Evolutionary conservation across 2,113 vertebrate species (phyloP).

Genomic region (Felis chaus): DNA sequence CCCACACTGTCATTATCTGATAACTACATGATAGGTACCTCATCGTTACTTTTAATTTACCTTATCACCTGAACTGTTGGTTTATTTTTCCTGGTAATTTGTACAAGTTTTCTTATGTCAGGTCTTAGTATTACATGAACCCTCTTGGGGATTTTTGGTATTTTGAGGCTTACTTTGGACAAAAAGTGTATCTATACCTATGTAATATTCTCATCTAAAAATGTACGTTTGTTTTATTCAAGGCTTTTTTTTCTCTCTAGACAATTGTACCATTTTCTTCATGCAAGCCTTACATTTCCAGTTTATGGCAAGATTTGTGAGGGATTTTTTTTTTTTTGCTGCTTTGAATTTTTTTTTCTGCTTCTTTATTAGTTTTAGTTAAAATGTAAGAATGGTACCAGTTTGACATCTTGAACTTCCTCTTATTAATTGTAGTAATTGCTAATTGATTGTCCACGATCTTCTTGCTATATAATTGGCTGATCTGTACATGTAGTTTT

Average conservation of each 20-base stretch:
- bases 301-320: background rate
- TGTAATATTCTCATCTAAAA: background rate
- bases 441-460: background rate
- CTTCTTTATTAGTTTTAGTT: conserved; percentile 16
- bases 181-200: background rate
- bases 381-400: background rate
- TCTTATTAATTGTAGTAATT: conserved; percentile 16
- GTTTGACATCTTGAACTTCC: background rate
- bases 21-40: background rate
- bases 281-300: background rate
- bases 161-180: conserved; percentile 2
- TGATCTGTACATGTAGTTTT: background rate
- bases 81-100: background rate
- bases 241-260: background rate
- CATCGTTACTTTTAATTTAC: background rate
- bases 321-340: background rate
- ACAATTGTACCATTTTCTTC: background rate
- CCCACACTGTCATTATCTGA: background rate
- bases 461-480: background rate
- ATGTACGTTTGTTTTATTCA: background rate
- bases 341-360: background rate
- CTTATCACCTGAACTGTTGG: background rate
- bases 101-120: background rate
- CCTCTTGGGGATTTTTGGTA: background rate
- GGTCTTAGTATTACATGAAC: background rate